Conservation (phyloP, 2,888 invertebrate genomes). For the Boloria selene region DNA sequence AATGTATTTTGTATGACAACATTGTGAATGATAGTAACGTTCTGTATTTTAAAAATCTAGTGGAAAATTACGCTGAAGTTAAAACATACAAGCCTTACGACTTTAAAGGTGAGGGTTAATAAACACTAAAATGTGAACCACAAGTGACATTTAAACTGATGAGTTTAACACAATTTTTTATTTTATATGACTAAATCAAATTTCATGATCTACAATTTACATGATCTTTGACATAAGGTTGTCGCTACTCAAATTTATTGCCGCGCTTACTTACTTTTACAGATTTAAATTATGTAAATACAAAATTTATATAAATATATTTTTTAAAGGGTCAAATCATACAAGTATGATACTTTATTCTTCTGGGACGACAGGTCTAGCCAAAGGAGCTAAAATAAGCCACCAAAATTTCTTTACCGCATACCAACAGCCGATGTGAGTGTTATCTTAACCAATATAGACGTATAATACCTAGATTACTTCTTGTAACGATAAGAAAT, state of each 20-base stretch:
- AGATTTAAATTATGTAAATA: slow-evolving; percentile 2
- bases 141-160: background rate
- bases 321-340: slow-evolving; percentile 26
- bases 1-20: slow-evolving; percentile 52
- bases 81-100: slow-evolving; percentile 47
- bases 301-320: slow-evolving; percentile 9
- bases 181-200: background rate
- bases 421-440: slow-evolving; percentile 56
- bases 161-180: background rate
- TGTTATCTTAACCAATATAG: slow-evolving; percentile 22
- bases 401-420: slow-evolving; percentile 60
- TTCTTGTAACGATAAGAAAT: too few relatives aligned
- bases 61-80: slow-evolving; percentile 44
- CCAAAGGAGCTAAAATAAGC: slow-evolving; percentile 63
- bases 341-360: slow-evolving; percentile 59
- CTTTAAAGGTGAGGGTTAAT: slow-evolving; percentile 50
- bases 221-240: background rate
- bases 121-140: background rate
- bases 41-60: slow-evolving; percentile 49
- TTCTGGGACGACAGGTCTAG: slow-evolving; percentile 65
- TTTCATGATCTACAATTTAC: background rate
- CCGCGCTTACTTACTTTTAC: background rate
- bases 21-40: slow-evolving; percentile 5
- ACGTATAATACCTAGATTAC: too few relatives aligned
- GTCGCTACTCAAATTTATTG: background rate